Evolutionary conservation across 2,888 invertebrate species (phyloP), one percentile per base, ranked within the genome.

Genomic region (Chironomus riparius): DNA sequence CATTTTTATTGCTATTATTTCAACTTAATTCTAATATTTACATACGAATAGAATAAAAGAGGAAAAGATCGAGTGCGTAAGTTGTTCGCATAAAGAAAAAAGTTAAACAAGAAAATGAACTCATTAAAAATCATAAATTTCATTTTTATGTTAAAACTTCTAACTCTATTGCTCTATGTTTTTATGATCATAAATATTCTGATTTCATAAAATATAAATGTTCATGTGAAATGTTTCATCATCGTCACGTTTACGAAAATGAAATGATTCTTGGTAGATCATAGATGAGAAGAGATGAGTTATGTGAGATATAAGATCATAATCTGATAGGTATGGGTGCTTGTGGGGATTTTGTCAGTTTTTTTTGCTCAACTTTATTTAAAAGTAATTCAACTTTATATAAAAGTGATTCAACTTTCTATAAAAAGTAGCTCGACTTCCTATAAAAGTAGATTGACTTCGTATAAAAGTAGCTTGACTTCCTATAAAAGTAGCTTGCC

Each of bases 121-220:
- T 56, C 71, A 71, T 71, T 71, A 56, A 21, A 71, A 71, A 56
- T 47, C 56, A 71, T 71, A 71, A 71, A 71, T 71, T 71, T 28
- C 15, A 71, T 71, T 71, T 71, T 71, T 71, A 71, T 71, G 71
- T 18, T 18, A 6, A 70, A 70, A 13, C 22, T 47, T 62, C 65
- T 65, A 3, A 13, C 65, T 24, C 56, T 65, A 7, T 3, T 18
- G 62, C 22, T 22, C 13, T 4, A 15, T 22, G 22, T 24, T 24
- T 38, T 65, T 65, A 21, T 65, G 22, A 65, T 21, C 65, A 56
- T 56, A 56, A 56, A 56, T 56, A 56, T 56, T 56, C 56, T 56
- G 38, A 38, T 38, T 56, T 56, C 18, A 56, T 50, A 15, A 28
- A 28, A 6, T 38, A 38, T 38, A 21, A 62, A 62, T 22, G 22